Percentiles rank a stretch among this genome's conserved stretches.
Evolutionary conservation across 2,888 invertebrate species (phyloP).

Genomic region (Platypus cylindrus): DNA sequence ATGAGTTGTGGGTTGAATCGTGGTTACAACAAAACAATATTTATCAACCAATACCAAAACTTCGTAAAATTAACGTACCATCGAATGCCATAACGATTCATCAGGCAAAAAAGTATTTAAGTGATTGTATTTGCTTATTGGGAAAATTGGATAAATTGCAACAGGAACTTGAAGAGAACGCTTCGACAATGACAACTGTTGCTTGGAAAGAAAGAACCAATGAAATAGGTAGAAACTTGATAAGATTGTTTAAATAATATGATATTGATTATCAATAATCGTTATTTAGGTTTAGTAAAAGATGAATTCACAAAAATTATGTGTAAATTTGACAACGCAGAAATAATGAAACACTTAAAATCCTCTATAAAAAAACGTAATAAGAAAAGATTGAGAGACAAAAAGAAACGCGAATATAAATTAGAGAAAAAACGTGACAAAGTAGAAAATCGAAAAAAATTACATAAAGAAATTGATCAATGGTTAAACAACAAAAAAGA

Average conservation of each 20-base stretch:
- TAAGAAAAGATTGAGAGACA: slow-evolving; percentile 38
- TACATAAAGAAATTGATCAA: slow-evolving; percentile 50
- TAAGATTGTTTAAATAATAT: not conserved
- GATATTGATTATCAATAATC: not conserved
- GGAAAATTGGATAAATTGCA: slow-evolving; percentile 33
- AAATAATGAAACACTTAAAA: slow-evolving; percentile 34
- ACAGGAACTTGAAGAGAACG: slow-evolving; percentile 35
- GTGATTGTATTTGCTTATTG: slow-evolving; percentile 28
- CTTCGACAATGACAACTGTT: slow-evolving; percentile 36
- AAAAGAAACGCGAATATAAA: slow-evolving; percentile 38
- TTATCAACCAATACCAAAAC: slow-evolving; percentile 23
- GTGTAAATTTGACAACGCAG: slow-evolving; percentile 32
- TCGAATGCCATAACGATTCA: slow-evolving; percentile 28
- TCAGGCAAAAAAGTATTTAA: slow-evolving; percentile 28
- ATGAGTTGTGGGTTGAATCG: slow-evolving; percentile 32
- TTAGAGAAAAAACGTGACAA: slow-evolving; percentile 31
- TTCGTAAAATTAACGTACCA: slow-evolving; percentile 21
- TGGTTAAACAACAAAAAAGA: slow-evolving; percentile 54
- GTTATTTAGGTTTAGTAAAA: slow-evolving; percentile 29
- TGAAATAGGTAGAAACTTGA: slow-evolving; percentile 32
- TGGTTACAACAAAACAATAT: slow-evolving; percentile 29
- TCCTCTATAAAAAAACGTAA: slow-evolving; percentile 37
- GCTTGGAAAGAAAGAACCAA: slow-evolving; percentile 44
- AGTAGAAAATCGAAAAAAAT: slow-evolving; percentile 35
- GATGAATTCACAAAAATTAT: slow-evolving; percentile 35